These are phyloP conservation scores for Magallana gigas DNA, from an alignment of 1,140 invertebrate species.

Conservation along the genomic window DNA sequence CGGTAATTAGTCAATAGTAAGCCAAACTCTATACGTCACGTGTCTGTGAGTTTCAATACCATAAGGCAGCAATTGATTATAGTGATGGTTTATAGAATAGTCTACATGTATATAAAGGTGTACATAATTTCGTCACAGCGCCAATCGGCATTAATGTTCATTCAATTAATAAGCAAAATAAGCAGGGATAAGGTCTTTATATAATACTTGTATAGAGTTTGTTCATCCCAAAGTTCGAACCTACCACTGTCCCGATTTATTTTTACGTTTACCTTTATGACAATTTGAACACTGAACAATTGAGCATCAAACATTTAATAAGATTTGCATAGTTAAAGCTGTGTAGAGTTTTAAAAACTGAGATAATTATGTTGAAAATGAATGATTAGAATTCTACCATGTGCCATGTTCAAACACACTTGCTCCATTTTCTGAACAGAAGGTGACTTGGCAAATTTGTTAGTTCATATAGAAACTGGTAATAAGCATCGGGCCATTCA, in stretches of 20 bases:
- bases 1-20: slow-evolving; percentile 22
- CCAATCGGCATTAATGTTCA: no score
- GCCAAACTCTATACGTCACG: not conserved
- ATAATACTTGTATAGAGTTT: not conserved
- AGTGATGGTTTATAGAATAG: not conserved
- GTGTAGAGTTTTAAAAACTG: not conserved
- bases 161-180: slow-evolving; percentile 9
- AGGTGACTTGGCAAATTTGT: not conserved
- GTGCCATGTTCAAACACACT: not conserved
- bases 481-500: not conserved
- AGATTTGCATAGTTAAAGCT: not conserved
- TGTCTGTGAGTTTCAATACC: slow-evolving; percentile 1
- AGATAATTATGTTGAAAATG: not conserved
- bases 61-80: not conserved
- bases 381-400: not conserved
- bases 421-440: not conserved
- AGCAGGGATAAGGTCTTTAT: not conserved
- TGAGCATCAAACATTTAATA: slow-evolving; percentile 16
- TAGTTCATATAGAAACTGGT: not conserved
- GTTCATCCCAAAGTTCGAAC: slow-evolving; percentile 2
- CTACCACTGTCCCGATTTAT: not conserved
- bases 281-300: not conserved
- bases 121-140: no score
- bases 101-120: not conserved
- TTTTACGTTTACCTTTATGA: not conserved